These are phyloP conservation scores for Pedionomus torquatus DNA, from an alignment of 2,113 vertebrate species.

Conservation along the genomic window DNA sequence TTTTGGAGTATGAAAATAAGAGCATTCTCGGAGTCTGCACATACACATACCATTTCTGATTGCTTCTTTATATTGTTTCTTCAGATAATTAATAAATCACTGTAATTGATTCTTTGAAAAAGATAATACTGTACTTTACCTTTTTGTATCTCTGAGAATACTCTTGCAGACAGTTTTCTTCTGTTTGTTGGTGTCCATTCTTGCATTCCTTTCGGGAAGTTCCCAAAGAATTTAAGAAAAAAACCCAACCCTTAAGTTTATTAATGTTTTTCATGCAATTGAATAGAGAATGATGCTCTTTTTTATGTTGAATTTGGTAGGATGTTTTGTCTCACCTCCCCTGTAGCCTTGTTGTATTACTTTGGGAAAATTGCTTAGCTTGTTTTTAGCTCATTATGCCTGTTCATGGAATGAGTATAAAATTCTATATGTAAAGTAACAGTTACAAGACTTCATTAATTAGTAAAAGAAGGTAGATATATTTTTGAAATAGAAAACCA, in stretches of 20 bases:
- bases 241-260: not conserved
- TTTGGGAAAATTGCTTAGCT: not conserved
- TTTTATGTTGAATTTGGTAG: not conserved
- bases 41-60: not conserved
- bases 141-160: not conserved
- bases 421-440: not conserved
- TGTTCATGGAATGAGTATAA: not conserved
- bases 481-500: not conserved
- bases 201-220: not conserved
- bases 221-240: not conserved
- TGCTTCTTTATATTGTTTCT: not conserved
- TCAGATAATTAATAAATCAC: not conserved
- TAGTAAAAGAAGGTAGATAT: not conserved
- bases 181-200: not conserved
- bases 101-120: not conserved
- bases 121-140: not conserved
- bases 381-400: not conserved
- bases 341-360: not conserved
- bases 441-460: not conserved
- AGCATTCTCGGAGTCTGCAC: not conserved
- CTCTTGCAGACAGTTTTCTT: not conserved
- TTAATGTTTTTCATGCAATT: not conserved
- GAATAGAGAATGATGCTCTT: not conserved
- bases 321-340: not conserved
- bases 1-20: not conserved